Base-by-base conservation (phyloP, 1,140 invertebrate species). In the Rhagoletis zephyria region DNA sequence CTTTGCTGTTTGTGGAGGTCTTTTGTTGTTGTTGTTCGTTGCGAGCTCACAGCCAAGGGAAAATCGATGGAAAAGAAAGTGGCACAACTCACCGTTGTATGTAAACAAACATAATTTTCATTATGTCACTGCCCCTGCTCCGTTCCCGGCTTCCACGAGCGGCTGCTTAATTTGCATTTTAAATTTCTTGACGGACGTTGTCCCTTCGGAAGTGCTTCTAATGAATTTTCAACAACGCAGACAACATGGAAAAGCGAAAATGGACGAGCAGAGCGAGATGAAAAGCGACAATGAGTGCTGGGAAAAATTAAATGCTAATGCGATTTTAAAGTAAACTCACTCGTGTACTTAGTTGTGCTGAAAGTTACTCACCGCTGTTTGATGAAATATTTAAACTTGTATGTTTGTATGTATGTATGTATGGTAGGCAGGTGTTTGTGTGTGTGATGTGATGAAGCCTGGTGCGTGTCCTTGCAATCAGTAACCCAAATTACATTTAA, bases 381-480 rank as follows among this genome's bases (percentile, higher is more conserved):
- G 61, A 56, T 56, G 5, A 56, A 56, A 10, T 56, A 56, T 30
- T 30, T 30, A 30, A 30, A 30, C 30, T 6, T 60, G 12, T 12
- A 60, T 60, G 59, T 60, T 7, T 1, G 59, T 63, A 63, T 63
- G 61, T 63, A 63, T 63, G n/a, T n/a, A 30, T 30, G 30, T 30
- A 30, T 30, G 30, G 30, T 67, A 67, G 10, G 65, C 30, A n/a
- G 5, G 19, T 40, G 30, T 40, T 6, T 67, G 4, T 3, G 45
- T 77, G n/a, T 30, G 30, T 30, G 30, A 30, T 30, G 30, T 30
- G 30, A 30, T 77, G 42, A 6, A 56, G 74, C 6, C 19, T 51
- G 48, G 74, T 81, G 48, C 74, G 74, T 81, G 74, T 19, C 74
- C 74, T 81, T 81, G 74, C 74, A 56, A 81, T 56, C 74, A 81